phyloP scores from a whole-genome alignment of 2,113 vertebrate species.

The Chaetorhynchus papuensis region DNA sequence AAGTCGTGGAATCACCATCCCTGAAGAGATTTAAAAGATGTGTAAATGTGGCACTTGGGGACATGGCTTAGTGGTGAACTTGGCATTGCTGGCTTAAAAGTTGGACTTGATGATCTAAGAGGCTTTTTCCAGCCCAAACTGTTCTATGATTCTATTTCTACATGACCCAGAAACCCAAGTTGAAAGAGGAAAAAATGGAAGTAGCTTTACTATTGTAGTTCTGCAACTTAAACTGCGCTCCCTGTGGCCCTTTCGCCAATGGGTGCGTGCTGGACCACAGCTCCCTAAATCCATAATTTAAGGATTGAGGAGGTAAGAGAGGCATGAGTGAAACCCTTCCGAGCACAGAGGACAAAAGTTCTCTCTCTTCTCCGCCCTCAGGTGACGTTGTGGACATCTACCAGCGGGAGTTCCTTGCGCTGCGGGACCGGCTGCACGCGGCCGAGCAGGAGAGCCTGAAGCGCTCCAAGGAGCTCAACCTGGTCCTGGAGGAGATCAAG shows the following conservation, averaged over 20 bases:
- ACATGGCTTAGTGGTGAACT: background rate
- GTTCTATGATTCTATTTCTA: background rate
- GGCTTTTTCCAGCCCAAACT: background rate
- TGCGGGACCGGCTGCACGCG: conserved; percentile 88
- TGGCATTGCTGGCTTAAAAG: background rate
- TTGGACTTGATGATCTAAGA: background rate
- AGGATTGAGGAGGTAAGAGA: background rate
- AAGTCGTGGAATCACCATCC: background rate
- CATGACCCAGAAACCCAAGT: background rate
- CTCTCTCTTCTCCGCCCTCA: conserved; percentile 26
- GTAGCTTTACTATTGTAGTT: background rate
- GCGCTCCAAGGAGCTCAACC: conserved; percentile 94
- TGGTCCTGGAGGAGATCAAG: conserved; percentile 97
- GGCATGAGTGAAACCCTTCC: background rate
- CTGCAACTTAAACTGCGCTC: background rate
- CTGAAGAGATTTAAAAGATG: background rate
- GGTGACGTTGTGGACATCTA: conserved; percentile 93
- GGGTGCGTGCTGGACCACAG: background rate
- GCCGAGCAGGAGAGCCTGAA: conserved; percentile 96
- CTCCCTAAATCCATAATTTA: background rate
- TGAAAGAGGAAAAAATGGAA: background rate
- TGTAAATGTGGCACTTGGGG: background rate
- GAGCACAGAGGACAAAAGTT: background rate
- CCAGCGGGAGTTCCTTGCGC: conserved; percentile 91
- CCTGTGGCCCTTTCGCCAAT: accelerated